These are phyloP conservation scores for Philypnodon macrostomus DNA, from an alignment of 2,797 vertebrate species.

Conservation along the genomic window DNA sequence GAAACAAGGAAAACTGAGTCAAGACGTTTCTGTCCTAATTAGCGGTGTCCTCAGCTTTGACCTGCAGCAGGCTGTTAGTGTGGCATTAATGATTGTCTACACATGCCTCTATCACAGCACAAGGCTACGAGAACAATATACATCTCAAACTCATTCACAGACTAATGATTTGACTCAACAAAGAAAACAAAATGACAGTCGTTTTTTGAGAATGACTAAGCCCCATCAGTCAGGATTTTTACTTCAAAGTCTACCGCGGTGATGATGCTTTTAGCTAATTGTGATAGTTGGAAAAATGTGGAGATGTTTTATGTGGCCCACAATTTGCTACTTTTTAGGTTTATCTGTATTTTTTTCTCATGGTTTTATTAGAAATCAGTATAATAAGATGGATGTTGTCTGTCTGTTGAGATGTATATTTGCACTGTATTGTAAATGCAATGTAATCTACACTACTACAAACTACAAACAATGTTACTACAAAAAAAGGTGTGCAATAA, in stretches of 20 bases:
- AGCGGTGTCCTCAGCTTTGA: not conserved
- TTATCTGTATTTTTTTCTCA: not conserved
- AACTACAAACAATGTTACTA: constrained; percentile 14
- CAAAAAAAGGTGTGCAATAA: constrained; percentile 10
- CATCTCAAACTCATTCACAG: constrained; percentile 12
- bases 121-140: constrained; percentile 7
- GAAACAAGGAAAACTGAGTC: not conserved
- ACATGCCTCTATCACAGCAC: constrained; percentile 12
- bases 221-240: constrained; percentile 60
- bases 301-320: constrained; percentile 18
- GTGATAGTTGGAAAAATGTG: constrained; percentile 27
- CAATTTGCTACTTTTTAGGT: constrained; percentile 16
- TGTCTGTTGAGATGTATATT: not conserved
- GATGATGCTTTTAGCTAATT: constrained; percentile 42
- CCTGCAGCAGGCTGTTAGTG: constrained; percentile 1
- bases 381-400: not conserved
- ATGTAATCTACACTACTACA: no score
- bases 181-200: constrained; percentile 28
- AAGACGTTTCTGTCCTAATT: constrained; percentile 7
- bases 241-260: constrained; percentile 46
- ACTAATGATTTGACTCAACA: constrained; percentile 39
- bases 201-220: constrained; percentile 53
- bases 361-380: not conserved
- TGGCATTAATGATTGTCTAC: constrained; percentile 3
- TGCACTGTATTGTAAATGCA: no score